phyloP scores from a whole-genome alignment of 2,797 vertebrate species.

The Chelonia mydas region DNA sequence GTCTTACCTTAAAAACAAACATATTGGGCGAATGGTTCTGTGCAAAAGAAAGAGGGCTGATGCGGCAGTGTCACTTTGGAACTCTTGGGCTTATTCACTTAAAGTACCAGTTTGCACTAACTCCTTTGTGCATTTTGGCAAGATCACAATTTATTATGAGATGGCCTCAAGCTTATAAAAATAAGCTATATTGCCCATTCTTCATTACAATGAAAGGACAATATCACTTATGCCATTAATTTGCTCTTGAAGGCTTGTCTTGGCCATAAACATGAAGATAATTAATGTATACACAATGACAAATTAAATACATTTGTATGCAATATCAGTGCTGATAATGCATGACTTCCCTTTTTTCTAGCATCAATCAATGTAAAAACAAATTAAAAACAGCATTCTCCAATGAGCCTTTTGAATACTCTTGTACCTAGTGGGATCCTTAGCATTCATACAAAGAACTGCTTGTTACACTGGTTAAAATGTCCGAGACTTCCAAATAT shows the following conservation, averaged over 20 bases:
- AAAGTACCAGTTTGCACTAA: background rate
- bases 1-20: background rate
- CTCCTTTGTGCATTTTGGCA: background rate
- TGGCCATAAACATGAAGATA: background rate
- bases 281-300: background rate
- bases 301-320: slow-evolving; percentile 28
- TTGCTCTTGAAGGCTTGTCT: background rate
- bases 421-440: slow-evolving; percentile 12
- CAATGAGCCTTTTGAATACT: slow-evolving; percentile 25
- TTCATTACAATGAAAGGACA: background rate
- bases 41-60: background rate
- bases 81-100: background rate
- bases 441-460: background rate
- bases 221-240: background rate
- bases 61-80: background rate
- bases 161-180: background rate
- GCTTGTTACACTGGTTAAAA: slow-evolving; percentile 45
- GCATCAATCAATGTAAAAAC: slow-evolving; percentile 22
- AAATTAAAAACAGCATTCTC: slow-evolving; percentile 20
- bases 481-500: slow-evolving; percentile 28
- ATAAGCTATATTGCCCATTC: background rate
- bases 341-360: background rate
- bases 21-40: background rate
- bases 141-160: background rate
- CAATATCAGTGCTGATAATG: slow-evolving; percentile 2